Evolutionary conservation across 2,797 vertebrate species (phyloP).

Genomic region (Tragopan temminckii): DNA sequence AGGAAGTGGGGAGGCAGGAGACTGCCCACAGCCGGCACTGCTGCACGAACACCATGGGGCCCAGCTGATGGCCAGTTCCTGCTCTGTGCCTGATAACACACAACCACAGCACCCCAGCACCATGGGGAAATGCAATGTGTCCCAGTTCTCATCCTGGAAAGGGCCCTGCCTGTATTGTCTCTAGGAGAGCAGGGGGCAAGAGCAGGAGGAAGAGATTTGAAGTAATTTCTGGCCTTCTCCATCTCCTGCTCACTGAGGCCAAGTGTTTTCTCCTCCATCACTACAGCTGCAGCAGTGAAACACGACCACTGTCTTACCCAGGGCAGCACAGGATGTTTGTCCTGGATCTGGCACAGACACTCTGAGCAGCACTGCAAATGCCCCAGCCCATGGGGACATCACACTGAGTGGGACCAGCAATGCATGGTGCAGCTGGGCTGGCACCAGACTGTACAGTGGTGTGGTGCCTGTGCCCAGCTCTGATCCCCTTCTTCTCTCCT

Average conservation of each 20-base stretch:
- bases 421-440: neutral
- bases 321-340: neutral
- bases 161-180: neutral
- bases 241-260: neutral
- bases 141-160: neutral
- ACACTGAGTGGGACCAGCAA: neutral
- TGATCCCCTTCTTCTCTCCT: neutral
- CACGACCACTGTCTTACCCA: rapidly evolving
- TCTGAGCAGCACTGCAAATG: neutral
- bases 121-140: neutral
- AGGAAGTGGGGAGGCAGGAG: constrained; percentile 52
- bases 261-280: neutral
- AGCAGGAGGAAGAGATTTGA: neutral
- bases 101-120: neutral
- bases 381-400: neutral
- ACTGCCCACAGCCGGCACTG: neutral
- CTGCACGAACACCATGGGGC: rapidly evolving
- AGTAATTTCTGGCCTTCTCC: neutral
- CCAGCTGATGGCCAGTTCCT: rapidly evolving
- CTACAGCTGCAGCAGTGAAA: neutral
- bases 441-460: rapidly evolving
- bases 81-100: rapidly evolving
- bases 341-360: rapidly evolving
- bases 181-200: rapidly evolving
- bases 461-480: neutral